Evolutionary conservation across 2,797 vertebrate genomes (phyloP).

Genomic region (Rhincodon typus): DNA sequence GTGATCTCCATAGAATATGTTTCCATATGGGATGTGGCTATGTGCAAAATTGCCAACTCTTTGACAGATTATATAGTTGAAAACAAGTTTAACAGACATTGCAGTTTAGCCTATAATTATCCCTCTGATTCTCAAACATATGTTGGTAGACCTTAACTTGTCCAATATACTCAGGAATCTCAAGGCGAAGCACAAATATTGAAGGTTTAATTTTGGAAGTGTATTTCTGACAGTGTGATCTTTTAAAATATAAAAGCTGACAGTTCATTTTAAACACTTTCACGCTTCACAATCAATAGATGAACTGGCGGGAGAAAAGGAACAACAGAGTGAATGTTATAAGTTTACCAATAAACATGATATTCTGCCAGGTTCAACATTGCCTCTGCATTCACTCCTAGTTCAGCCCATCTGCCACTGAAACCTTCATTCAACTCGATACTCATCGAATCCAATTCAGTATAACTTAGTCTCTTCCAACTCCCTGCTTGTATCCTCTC

Average conservation of each 20-base stretch:
- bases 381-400: not conserved
- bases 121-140: not conserved
- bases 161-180: not conserved
- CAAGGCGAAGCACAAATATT: not conserved
- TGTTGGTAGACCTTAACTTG: not conserved
- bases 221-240: not conserved
- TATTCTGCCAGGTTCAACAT: not conserved
- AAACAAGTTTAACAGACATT: not conserved
- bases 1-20: not conserved
- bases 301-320: not conserved
- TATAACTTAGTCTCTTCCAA: not conserved
- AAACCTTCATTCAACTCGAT: not conserved
- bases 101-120: not conserved
- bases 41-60: not conserved
- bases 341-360: not conserved
- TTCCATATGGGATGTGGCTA: not conserved
- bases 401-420: not conserved
- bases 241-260: not conserved
- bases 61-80: not conserved
- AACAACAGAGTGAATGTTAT: not conserved
- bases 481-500: not conserved
- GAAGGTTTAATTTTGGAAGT: not conserved
- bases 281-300: not conserved
- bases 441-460: not conserved
- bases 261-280: not conserved